These are phyloP conservation scores for Phenganax stokvisi DNA, from an alignment of 92 coral and sea anemone genomes.

Conservation along the genomic window DNA sequence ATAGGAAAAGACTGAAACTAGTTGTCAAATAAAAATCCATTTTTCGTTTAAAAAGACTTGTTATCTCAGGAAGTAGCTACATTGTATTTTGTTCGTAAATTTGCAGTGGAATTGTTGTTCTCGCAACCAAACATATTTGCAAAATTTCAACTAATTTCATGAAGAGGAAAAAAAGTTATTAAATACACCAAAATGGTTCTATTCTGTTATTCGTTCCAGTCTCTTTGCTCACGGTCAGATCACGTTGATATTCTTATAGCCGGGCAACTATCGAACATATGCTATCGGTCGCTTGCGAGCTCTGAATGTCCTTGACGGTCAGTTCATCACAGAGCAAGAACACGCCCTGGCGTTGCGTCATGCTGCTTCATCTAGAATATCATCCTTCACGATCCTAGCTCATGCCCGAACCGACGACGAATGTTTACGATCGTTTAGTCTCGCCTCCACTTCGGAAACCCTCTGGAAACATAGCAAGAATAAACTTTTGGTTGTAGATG, in stretches of 20 bases:
- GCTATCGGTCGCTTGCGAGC: constrained; percentile 82
- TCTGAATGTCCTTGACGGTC: constrained; percentile 69
- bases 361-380: constrained; percentile 91
- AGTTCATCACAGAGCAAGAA: constrained; percentile 66
- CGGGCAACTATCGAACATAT: constrained; percentile 68
- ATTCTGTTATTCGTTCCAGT: not conserved
- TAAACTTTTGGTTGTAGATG: constrained; percentile 64
- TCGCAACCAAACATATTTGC: too few relatives aligned
- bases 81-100: too few relatives aligned
- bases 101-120: too few relatives aligned
- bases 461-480: constrained; percentile 63
- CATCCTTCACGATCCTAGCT: constrained; percentile 84
- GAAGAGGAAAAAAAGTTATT: too few relatives aligned
- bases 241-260: constrained; percentile 38
- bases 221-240: not conserved
- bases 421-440: constrained; percentile 69
- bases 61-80: too few relatives aligned
- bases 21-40: too few relatives aligned
- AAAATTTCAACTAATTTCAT: too few relatives aligned
- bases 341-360: constrained; percentile 68
- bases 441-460: constrained; percentile 73
- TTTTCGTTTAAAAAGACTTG: too few relatives aligned
- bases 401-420: constrained; percentile 86
- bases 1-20: too few relatives aligned
- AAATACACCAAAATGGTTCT: too few relatives aligned